A percentile compares a stretch with the other conserved stretches of the same genome.
Evolutionary conservation across 2,797 vertebrate species (phyloP).

Genomic region (Philypnodon macrostomus): DNA sequence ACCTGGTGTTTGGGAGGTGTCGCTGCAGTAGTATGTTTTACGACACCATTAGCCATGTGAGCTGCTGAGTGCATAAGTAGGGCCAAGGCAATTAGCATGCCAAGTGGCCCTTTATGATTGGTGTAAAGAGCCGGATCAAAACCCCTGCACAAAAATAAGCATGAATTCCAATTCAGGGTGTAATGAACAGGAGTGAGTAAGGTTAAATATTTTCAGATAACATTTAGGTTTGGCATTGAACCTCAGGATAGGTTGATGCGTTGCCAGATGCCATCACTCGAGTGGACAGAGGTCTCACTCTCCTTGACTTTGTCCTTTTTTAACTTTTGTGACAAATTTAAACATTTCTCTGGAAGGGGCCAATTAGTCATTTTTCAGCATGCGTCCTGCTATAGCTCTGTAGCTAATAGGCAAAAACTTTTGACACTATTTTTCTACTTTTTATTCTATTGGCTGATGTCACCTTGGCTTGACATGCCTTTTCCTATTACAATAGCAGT

Average conservation of each 20-base stretch:
- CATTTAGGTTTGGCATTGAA: conserved; percentile 61
- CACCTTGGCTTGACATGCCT: conserved; percentile 67
- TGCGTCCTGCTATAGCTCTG: conserved; percentile 39
- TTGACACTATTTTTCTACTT: conserved; percentile 16
- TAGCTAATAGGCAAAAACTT: conserved; percentile 53
- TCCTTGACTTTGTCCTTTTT: conserved; percentile 53
- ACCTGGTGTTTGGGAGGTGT: conserved; percentile 70
- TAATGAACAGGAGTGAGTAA: conserved; percentile 61
- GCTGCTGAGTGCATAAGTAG: conserved; percentile 69
- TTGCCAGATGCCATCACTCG: conserved; percentile 65
- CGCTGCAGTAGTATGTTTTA: conserved; percentile 75
- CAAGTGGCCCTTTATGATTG: conserved; percentile 76
- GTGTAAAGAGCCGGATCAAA: conserved; percentile 70
- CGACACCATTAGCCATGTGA: conserved; percentile 76
- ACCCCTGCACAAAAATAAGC: conserved; percentile 68
- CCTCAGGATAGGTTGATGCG: conserved; percentile 58
- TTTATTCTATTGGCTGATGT: conserved; percentile 42
- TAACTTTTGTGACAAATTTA: conserved; percentile 57
- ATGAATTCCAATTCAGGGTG: conserved; percentile 68
- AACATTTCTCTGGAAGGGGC: conserved; percentile 52
- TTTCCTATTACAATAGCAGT: conserved; percentile 55
- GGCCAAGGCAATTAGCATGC: conserved; percentile 78
- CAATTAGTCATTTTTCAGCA: conserved; percentile 64
- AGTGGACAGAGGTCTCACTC: conserved; percentile 50
- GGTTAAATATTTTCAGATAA: conserved; percentile 71